Evolutionary conservation across 92 coral and sea anemone genomes (phyloP).

Genomic region (Bergia sp.): DNA sequence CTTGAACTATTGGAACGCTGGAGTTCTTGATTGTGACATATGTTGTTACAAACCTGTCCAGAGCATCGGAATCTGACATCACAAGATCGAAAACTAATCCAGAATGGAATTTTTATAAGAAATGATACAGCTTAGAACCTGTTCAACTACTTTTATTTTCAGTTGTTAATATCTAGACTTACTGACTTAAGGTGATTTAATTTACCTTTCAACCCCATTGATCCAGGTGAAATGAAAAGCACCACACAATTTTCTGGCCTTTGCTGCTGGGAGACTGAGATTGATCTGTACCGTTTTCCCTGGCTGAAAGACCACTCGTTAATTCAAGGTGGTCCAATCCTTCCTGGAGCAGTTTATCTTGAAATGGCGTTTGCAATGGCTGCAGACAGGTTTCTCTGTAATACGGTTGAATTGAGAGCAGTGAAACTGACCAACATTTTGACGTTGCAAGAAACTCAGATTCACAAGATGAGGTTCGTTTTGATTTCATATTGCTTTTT

Average conservation of each 20-base stretch:
- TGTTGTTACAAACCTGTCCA: too few relatives aligned
- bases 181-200: too few relatives aligned
- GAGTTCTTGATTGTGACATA: too few relatives aligned
- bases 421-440: conserved; percentile 50
- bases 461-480: conserved; percentile 30
- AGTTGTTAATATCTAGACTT: too few relatives aligned
- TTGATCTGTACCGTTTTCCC: conserved; percentile 61
- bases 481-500: neutral
- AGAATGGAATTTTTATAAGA: too few relatives aligned
- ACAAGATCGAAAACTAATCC: too few relatives aligned
- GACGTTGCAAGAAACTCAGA: conserved; percentile 56
- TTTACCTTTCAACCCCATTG: neutral
- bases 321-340: conserved; percentile 51
- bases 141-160: too few relatives aligned
- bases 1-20: too few relatives aligned
- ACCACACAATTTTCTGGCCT: conserved; percentile 62
- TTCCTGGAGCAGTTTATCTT: conserved; percentile 64
- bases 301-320: conserved; percentile 60
- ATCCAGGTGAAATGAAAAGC: conserved; percentile 3
- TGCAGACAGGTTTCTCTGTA: conserved; percentile 51
- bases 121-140: too few relatives aligned
- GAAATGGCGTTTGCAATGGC: conserved; percentile 73
- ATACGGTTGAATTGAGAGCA: conserved; percentile 37
- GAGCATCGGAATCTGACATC: too few relatives aligned
- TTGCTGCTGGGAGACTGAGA: conserved; percentile 67